These are phyloP conservation scores for Eledona agricola DNA, from an alignment of 2,888 invertebrate species.

Conservation along the genomic window DNA sequence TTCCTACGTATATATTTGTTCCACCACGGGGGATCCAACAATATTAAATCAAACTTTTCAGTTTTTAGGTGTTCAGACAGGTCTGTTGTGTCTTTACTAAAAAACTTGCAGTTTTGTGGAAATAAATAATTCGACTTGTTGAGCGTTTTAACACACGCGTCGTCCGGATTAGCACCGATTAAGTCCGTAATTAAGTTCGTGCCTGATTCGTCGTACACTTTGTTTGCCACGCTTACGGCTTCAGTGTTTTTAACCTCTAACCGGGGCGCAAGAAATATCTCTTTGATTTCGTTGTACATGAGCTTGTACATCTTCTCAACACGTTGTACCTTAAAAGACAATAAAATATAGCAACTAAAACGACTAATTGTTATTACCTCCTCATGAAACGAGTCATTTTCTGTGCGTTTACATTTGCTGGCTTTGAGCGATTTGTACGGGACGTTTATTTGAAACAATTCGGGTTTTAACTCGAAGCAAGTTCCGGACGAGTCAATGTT, in stretches of 20 bases:
- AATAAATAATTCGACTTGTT: conserved; percentile 68
- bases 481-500: conserved; percentile 50
- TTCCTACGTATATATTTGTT: conserved; percentile 92
- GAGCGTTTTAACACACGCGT: conserved; percentile 64
- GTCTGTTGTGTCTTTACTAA: conserved; percentile 71
- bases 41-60: conserved; percentile 77
- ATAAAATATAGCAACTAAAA: conserved; percentile 14
- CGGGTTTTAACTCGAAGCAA: conserved; percentile 56
- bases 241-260: conserved; percentile 24
- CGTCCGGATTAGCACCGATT: conserved; percentile 67
- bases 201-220: conserved; percentile 42
- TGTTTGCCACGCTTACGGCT: conserved; percentile 46
- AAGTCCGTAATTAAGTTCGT: conserved; percentile 38
- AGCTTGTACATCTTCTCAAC: conserved; percentile 42
- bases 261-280: conserved; percentile 20
- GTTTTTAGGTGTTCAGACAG: conserved; percentile 64
- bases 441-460: conserved; percentile 63
- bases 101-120: conserved; percentile 73
- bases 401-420: conserved; percentile 19
- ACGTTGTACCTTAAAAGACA: conserved; percentile 32
- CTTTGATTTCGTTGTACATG: conserved; percentile 43
- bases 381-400: conserved; percentile 28
- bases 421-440: conserved; percentile 55
- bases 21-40: conserved; percentile 96
- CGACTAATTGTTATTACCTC: conserved; percentile 16